These are phyloP conservation scores for Danio kyathit DNA, from an alignment of 2,797 vertebrate species.

Conservation along the genomic window DNA sequence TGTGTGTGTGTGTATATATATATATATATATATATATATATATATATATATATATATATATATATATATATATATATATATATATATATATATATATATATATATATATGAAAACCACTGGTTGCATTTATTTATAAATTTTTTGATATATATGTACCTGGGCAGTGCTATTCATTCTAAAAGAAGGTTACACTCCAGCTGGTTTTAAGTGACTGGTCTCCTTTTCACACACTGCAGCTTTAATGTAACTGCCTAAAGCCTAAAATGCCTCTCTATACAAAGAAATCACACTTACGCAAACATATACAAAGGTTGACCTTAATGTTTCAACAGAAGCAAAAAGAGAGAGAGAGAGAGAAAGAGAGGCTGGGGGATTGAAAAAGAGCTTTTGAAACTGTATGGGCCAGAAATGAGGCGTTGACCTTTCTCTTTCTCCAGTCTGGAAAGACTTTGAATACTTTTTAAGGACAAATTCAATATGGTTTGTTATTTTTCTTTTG, in stretches of 20 bases:
- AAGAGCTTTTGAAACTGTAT: slow-evolving; percentile 35
- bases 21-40: too few relatives aligned
- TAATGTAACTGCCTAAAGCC: slow-evolving; percentile 77
- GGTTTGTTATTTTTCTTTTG: not conserved
- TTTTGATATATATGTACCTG: slow-evolving; percentile 8
- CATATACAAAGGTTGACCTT: slow-evolving; percentile 74
- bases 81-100: too few relatives aligned
- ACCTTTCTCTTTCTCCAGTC: slow-evolving; percentile 47
- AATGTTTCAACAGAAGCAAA: slow-evolving; percentile 64
- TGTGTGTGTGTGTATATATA: too few relatives aligned
- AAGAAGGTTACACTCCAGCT: slow-evolving; percentile 74
- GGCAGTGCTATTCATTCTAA: slow-evolving; percentile 71
- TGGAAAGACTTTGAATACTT: slow-evolving; percentile 41
- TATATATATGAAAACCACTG: too few relatives aligned
- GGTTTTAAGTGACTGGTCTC: slow-evolving; percentile 81
- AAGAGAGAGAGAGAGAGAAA: slow-evolving; percentile 41
- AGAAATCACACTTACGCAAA: slow-evolving; percentile 77
- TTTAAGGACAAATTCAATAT: slow-evolving; percentile 14
- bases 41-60: too few relatives aligned
- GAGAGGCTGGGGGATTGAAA: not conserved
- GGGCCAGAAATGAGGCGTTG: slow-evolving; percentile 33
- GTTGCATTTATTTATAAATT: not conserved
- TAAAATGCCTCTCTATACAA: slow-evolving; percentile 76
- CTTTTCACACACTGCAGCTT: slow-evolving; percentile 80
- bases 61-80: too few relatives aligned